Evolutionary conservation across 2,113 vertebrate genomes (phyloP), one percentile per base, ranked within the genome.

Genomic region (Rhineura floridana): DNA sequence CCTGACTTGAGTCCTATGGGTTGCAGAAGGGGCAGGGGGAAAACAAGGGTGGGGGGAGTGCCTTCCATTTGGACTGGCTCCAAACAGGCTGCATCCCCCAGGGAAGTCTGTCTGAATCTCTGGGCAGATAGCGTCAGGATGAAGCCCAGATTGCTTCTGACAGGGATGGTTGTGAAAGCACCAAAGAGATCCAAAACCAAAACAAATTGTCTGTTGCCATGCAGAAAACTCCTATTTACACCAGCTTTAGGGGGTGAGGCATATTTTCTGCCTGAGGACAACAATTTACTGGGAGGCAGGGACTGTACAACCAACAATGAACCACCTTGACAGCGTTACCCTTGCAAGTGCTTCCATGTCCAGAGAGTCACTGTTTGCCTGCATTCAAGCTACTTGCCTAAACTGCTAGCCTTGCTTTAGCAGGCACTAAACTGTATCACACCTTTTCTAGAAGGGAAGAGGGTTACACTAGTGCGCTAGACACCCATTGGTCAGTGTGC

Each of bases 131-230:
- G 80, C 21, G 70, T 76, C 69, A 83, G 87, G 87, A 83, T 88
- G 87, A 83, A 88, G 87, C 81, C 87, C 81, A 83, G 81, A 83
- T 69, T 21, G 23, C 46, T 76, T 76, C 52, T 83, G 87, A 83
- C 81, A 83, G 59, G 25, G 33, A 46, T 48, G 63, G 42, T 83
- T 88, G 44, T 65, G 87, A 83, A 88, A 83, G 81, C 55, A 65
- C 44, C 70, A 65, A 52, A 65, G 17, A 70, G 6, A 76, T 48
- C 72, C 81, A 44, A n/a, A 46, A 76, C 11, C 70, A 59, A 83
- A 44, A 78, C 13, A 11, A 33, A 52, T 33, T 42, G 42, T 42
- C 52, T 59, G 65, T 81, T 59, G 67, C 78, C 50, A 81, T 48
- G 69, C 79, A 87, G 39, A n/a, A 36, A 62, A 62, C 42, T 36